Percentiles rank a stretch among this genome's conserved stretches.
phyloP scores from a whole-genome alignment of 2,888 invertebrate genomes.

The Rhyacophila evoluta region DNA sequence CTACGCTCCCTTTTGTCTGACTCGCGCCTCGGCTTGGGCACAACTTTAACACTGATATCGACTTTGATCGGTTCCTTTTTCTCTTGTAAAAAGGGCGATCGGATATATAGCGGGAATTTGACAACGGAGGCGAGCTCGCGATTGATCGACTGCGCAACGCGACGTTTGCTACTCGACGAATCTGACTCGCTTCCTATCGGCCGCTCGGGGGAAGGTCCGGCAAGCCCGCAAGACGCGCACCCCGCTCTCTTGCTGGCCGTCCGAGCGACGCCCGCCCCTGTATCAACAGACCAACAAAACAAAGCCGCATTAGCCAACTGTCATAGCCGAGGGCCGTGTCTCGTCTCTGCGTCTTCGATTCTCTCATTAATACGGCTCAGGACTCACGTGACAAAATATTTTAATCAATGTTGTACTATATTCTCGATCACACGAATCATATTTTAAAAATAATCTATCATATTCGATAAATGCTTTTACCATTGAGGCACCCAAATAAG shows the following conservation, averaged over 20 bases:
- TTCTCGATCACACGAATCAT: too few relatives aligned
- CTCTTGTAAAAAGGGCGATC: conserved; percentile 73
- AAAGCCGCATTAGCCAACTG: conserved; percentile 60
- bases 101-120: conserved; percentile 69
- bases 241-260: conserved; percentile 70
- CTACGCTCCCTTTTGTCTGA: conserved; percentile 62
- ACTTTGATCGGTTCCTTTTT: conserved; percentile 81
- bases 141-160: conserved; percentile 55
- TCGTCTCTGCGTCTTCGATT: neutral
- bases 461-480: too few relatives aligned
- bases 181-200: conserved; percentile 71
- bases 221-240: conserved; percentile 59
- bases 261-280: conserved; percentile 71
- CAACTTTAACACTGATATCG: conserved; percentile 81
- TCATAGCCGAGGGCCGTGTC: neutral
- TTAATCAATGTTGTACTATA: neutral
- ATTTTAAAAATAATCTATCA: too few relatives aligned
- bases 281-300: conserved; percentile 68
- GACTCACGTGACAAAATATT: too few relatives aligned
- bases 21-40: conserved; percentile 71
- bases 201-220: conserved; percentile 60
- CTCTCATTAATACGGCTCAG: too few relatives aligned
- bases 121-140: conserved; percentile 57
- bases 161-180: conserved; percentile 70
- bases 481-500: too few relatives aligned